Percentiles rank a stretch among this genome's conserved stretches.
phyloP scores from a whole-genome alignment of 1,140 invertebrate genomes.

The Harpegnathos saltator region DNA sequence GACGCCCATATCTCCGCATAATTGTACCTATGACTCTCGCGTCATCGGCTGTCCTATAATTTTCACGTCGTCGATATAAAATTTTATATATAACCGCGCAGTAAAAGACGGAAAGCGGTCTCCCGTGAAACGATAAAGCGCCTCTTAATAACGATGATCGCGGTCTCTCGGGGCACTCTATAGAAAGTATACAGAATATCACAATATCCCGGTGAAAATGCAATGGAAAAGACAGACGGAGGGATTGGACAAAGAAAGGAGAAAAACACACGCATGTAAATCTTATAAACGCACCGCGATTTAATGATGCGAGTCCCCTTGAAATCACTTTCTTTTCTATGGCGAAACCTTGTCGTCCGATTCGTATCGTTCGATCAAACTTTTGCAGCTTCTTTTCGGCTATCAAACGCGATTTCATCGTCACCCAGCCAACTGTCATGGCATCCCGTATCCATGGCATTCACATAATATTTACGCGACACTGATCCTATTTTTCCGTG shows the following conservation, averaged over 20 bases:
- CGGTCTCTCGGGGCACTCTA: background rate
- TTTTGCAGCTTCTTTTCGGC: background rate
- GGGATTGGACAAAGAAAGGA: background rate
- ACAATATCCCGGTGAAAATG: background rate
- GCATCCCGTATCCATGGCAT: conserved; percentile 19
- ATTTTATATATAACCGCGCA: background rate
- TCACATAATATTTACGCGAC: background rate
- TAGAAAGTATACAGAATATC: background rate
- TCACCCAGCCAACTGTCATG: background rate
- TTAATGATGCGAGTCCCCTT: conserved; percentile 17
- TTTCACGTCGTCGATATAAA: background rate
- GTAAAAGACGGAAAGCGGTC: background rate
- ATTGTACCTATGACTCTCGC: background rate
- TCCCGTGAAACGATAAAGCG: background rate
- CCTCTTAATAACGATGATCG: background rate
- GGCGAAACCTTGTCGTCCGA: background rate
- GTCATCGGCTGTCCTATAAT: background rate
- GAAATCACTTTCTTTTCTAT: conserved; percentile 41
- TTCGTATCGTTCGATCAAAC: no score
- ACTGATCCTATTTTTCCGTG: background rate
- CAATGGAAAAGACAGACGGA: background rate
- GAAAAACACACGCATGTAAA: conserved; percentile 13
- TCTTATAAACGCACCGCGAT: background rate
- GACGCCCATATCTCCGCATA: no score
- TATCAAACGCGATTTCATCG: background rate